Evolutionary conservation across 2,797 vertebrate species (phyloP).

Genomic region (Myotis myotis): DNA sequence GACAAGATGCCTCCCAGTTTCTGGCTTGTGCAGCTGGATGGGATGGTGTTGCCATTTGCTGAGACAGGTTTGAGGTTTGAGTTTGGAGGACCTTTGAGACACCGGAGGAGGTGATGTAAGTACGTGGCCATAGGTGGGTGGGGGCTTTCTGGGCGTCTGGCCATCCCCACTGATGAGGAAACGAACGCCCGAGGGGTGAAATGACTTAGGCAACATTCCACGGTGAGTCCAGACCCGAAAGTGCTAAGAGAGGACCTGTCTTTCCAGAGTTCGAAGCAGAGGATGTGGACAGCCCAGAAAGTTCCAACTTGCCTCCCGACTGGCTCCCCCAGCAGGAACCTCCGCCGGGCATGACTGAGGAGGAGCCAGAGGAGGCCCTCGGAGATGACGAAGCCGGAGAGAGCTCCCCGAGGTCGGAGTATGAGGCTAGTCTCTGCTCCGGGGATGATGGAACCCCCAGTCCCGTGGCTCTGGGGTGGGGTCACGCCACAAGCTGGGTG

Average conservation of each 20-base stretch:
- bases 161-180: neutral
- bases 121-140: neutral
- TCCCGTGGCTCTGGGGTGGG: neutral
- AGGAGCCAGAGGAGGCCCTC: constrained; percentile 71
- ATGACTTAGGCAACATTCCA: neutral
- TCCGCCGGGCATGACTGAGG: constrained; percentile 71
- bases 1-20: neutral
- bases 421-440: constrained; percentile 40
- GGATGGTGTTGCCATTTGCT: neutral
- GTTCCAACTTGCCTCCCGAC: constrained; percentile 35
- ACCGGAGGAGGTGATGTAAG: neutral
- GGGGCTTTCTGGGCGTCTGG: neutral
- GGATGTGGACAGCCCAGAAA: constrained; percentile 62
- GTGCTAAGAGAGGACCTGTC: neutral
- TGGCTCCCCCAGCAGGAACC: constrained; percentile 71
- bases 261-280: constrained; percentile 75
- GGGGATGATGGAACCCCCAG: constrained; percentile 47
- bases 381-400: constrained; percentile 45
- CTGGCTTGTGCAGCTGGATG: neutral
- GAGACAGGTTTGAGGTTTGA: neutral
- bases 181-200: neutral
- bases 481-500: neutral
- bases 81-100: neutral
- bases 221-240: neutral
- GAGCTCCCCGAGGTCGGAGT: constrained; percentile 13